Conservation (phyloP, 2,888 invertebrate species). For the Thymelicus acteon region DNA sequence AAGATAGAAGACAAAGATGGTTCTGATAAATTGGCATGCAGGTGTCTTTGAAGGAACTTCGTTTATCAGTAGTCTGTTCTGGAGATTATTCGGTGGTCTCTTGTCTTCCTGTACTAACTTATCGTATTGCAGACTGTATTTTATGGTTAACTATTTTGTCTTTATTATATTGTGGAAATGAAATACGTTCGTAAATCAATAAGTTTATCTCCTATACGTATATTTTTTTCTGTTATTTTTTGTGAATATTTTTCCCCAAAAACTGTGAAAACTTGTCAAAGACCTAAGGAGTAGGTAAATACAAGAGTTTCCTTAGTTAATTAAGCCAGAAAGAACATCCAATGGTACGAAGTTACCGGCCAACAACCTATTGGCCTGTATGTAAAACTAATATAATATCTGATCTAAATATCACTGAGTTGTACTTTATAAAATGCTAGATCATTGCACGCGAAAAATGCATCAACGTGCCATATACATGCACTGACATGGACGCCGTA, state of each 20-base stretch:
- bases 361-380: constrained; percentile 3
- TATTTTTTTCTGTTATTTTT: no score
- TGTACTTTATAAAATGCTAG: constrained; percentile 5
- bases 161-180: no score
- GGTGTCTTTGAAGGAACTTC: constrained; percentile 42
- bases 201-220: no score
- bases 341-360: background rate
- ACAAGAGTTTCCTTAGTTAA: no score
- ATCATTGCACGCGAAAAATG: constrained; percentile 26
- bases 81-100: background rate
- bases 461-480: constrained; percentile 12
- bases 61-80: background rate
- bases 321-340: no score
- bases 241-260: no score
- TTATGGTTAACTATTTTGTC: no score
- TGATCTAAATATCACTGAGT: background rate
- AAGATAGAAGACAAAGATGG: constrained; percentile 56
- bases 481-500: constrained; percentile 10
- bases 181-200: no score
- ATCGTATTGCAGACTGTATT: no score
- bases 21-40: constrained; percentile 56
- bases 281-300: no score
- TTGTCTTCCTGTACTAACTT: no score
- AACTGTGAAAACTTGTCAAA: no score
- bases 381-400: constrained; percentile 3